Conservation (phyloP, 1,140 invertebrate genomes). For the Meteorus sp. region DNA sequence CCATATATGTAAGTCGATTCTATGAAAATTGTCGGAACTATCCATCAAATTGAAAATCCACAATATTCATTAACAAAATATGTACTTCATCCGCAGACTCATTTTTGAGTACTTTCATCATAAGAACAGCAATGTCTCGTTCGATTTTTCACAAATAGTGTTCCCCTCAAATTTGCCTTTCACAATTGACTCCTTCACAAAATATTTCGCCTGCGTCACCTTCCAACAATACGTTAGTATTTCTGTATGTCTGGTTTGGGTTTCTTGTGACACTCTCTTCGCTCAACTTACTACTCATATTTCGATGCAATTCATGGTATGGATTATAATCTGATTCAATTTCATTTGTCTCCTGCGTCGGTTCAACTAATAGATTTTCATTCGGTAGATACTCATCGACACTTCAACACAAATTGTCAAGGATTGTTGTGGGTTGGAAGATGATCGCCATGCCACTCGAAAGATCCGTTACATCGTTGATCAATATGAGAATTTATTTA, state of each 20-base stretch:
- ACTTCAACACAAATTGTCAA: not conserved
- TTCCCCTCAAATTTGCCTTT: too few relatives aligned
- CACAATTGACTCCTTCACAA: not conserved
- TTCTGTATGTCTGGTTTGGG: slow-evolving; percentile 21
- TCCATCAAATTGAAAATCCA: too few relatives aligned
- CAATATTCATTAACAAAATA: too few relatives aligned
- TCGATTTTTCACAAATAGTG: too few relatives aligned
- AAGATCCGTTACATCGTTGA: not conserved
- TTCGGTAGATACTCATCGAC: not conserved
- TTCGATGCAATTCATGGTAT: slow-evolving; percentile 19
- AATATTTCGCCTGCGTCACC: slow-evolving; percentile 12
- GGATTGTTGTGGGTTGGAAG: too few relatives aligned
- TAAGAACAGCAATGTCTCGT: too few relatives aligned
- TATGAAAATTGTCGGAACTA: too few relatives aligned
- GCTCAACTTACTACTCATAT: slow-evolving; percentile 25
- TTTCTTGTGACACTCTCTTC: slow-evolving; percentile 22
- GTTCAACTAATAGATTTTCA: not conserved
- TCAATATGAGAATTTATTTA: not conserved
- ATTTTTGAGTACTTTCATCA: too few relatives aligned
- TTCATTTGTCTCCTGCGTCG: not conserved
- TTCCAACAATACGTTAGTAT: slow-evolving; percentile 24
- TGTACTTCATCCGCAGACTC: too few relatives aligned
- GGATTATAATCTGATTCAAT: not conserved
- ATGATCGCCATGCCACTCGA: not conserved
- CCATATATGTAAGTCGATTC: too few relatives aligned